phyloP scores from a whole-genome alignment of 1,140 invertebrate species.

The Diploscapter pachys region DNA sequence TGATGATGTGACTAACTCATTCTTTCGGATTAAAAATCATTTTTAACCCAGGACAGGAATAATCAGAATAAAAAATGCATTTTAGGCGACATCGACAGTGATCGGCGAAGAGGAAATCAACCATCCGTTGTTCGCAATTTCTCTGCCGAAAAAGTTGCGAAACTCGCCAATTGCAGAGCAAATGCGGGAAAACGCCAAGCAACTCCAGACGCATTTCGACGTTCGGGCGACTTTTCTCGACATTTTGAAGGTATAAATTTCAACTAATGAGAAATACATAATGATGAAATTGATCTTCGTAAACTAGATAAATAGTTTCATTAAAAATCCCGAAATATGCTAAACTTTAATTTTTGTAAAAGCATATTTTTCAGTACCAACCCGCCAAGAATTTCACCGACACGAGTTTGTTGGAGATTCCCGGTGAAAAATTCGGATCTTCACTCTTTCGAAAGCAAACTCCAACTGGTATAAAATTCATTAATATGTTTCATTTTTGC shows the following conservation, averaged over 20 bases:
- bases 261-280: conserved; percentile 8
- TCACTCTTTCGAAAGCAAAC: too few species aligned
- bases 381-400: background rate
- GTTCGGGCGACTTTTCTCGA: conserved; percentile 32
- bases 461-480: too few species aligned
- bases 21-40: too few species aligned
- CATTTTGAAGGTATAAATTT: conserved; percentile 18
- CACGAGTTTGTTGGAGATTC: conserved; percentile 8
- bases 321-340: background rate
- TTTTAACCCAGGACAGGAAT: too few species aligned
- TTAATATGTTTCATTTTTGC: too few species aligned
- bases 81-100: too few species aligned
- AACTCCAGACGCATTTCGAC: conserved; percentile 39
- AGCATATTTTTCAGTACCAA: conserved; percentile 18
- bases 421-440: too few species aligned
- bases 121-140: conserved; percentile 31
- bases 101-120: conserved; percentile 28
- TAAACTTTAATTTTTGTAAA: conserved; percentile 2
- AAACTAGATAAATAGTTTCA: conserved; percentile 1
- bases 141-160: conserved; percentile 27
- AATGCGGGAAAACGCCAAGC: conserved; percentile 23
- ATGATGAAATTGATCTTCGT: conserved; percentile 4
- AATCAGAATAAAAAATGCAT: too few species aligned
- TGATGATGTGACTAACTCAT: too few species aligned
- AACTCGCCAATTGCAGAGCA: conserved; percentile 5